These are phyloP conservation scores for Hydrozoanthus gracilis DNA, from an alignment of 92 coral and sea anemone genomes.

Conservation along the genomic window DNA sequence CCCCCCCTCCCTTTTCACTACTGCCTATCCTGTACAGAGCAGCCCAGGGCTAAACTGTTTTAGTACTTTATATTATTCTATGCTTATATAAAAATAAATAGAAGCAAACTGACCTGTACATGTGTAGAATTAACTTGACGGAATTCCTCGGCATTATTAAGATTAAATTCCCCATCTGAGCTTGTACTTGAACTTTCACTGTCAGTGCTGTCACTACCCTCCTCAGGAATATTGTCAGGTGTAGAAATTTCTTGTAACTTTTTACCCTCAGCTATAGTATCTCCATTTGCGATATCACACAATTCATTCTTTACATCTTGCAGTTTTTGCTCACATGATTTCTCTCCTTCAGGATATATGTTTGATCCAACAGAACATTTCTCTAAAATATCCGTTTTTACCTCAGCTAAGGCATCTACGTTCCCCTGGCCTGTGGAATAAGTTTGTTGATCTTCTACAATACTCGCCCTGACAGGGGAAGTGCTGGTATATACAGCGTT, in stretches of 20 bases:
- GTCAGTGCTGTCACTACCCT: slow-evolving; percentile 23
- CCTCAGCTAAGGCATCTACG: neutral
- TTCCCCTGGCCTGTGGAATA: neutral
- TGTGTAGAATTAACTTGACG: slow-evolving; percentile 48
- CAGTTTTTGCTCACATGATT: neutral
- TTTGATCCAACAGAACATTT: neutral
- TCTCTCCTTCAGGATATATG: neutral
- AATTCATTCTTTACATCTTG: neutral
- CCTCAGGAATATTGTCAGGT: neutral
- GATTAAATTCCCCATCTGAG: slow-evolving; percentile 77
- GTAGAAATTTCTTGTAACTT: too few relatives aligned
- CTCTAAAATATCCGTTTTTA: neutral
- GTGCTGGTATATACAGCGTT: neutral
- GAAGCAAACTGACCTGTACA: neutral
- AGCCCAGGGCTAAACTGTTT: too few relatives aligned
- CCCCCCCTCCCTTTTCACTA: too few relatives aligned
- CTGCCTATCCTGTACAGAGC: too few relatives aligned
- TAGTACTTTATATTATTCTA: too few relatives aligned
- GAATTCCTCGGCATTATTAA: slow-evolving; percentile 52
- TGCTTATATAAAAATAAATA: too few relatives aligned
- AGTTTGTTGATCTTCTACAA: neutral
- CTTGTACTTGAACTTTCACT: slow-evolving; percentile 59
- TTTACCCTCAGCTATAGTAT: neutral
- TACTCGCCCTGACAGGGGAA: neutral
- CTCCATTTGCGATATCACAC: neutral